Conservation (phyloP, 2,888 invertebrate genomes). For the Agrotis exclamationis region DNA sequence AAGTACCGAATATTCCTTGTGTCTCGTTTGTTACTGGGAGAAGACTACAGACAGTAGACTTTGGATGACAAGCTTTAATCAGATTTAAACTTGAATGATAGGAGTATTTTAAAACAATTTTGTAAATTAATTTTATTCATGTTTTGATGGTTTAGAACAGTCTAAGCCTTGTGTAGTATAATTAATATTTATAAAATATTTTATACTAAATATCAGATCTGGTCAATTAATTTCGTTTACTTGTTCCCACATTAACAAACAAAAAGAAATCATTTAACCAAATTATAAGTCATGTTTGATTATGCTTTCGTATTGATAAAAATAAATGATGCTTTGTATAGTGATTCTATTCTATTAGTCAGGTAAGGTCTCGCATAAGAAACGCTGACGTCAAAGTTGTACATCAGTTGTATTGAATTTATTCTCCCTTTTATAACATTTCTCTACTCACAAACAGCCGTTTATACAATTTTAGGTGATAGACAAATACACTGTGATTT, state of each 20-base stretch:
- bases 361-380: conserved; percentile 67
- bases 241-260: conserved; percentile 15
- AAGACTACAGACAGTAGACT: conserved; percentile 90
- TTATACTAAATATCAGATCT: conserved; percentile 9
- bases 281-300: conserved; percentile 29
- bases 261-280: conserved; percentile 10
- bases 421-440: conserved; percentile 86
- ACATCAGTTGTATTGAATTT: conserved; percentile 90
- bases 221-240: conserved; percentile 12
- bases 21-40: conserved; percentile 91
- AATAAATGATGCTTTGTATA: conserved; percentile 30
- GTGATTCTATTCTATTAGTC: conserved; percentile 22
- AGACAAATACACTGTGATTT: conserved; percentile 90
- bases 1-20: conserved; percentile 86
- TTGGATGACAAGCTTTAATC: conserved; percentile 75
- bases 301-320: conserved; percentile 18
- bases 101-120: conserved; percentile 19
- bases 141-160: conserved; percentile 27
- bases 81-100: background rate
- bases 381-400: conserved; percentile 85
- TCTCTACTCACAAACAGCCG: conserved; percentile 88
- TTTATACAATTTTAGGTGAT: conserved; percentile 88
- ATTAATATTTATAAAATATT: conserved; percentile 16
- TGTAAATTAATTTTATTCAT: conserved; percentile 10
- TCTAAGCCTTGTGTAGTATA: conserved; percentile 6